Evolutionary conservation across 1,140 invertebrate genomes (phyloP), one percentile per base, ranked within the genome.

Genomic region (Caenorhabditis brenneri): DNA sequence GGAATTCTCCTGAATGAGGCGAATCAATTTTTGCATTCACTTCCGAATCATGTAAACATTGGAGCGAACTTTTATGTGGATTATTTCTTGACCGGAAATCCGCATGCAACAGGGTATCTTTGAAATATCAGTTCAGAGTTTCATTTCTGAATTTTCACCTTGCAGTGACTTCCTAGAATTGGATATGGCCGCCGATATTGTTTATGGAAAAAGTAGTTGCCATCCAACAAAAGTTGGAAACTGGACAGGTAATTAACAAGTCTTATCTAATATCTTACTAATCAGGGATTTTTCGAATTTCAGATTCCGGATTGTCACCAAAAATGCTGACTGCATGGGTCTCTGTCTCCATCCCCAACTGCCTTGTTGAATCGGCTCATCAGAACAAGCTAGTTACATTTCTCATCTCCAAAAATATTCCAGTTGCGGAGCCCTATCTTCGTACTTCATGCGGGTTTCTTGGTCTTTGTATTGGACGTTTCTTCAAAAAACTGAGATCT

Each of bases 61-160:
- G 84, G 79, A 22, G 78, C 80, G 22, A 78, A 79, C 16, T 74
- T 91, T 60, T 90, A 81, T 80, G 29, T 91, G 39, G 84, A 91
- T 58, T 90, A 90, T 65, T 84, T 69, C n/a, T 85, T 90, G 39
- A 80, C 69, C 46, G 55, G 82, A 53, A 85, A 89, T 48, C 87
- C 89, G 19, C 53, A 51, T 39, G 79, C 87, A 31, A 89, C 83
- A 15, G 82, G 74, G 88, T 84, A 31, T 51, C 0, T n/a, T n/a
- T 51, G 53, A 4, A 55, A 2, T 2, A 29, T n/a, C n/a, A 9
- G 19, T n/a, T 22, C 12, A 55, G 10, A 2, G 22, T 1, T n/a
- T 27, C 10, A 10, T 6, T 27, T 1, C 3, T 7, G 22, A 27
- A 24, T 29, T 51, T 51, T 7, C 7, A 29, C 1, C 55, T 55